These are phyloP conservation scores for Leptinotarsa juncta DNA, from an alignment of 2,888 invertebrate species.

Conservation along the genomic window DNA sequence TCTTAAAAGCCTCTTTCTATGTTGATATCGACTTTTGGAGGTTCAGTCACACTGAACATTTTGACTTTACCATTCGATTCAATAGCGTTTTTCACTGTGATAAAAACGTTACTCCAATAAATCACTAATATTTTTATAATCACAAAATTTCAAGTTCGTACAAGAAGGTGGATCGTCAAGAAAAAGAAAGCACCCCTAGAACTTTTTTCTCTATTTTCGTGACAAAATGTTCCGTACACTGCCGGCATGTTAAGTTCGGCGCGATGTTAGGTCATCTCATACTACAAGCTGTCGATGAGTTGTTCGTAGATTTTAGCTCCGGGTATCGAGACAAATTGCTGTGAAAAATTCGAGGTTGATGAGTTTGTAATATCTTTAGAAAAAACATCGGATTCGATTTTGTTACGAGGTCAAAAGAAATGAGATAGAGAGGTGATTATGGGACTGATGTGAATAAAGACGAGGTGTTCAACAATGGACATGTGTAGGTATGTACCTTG, in stretches of 20 bases:
- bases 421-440: not conserved
- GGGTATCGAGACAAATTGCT: conserved; percentile 57
- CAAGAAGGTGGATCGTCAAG: not conserved
- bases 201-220: conserved; percentile 64
- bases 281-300: conserved; percentile 55
- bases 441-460: not conserved
- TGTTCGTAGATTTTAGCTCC: conserved; percentile 53
- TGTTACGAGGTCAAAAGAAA: not conserved
- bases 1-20: too few relatives aligned
- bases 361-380: conserved; percentile 40
- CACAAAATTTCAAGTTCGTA: not conserved
- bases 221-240: conserved; percentile 61
- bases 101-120: too few relatives aligned
- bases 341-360: conserved; percentile 43
- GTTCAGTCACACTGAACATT: too few relatives aligned
- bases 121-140: not conserved
- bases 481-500: too few relatives aligned
- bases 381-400: conserved; percentile 27
- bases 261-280: conserved; percentile 61
- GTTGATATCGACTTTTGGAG: too few relatives aligned
- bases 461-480: too few relatives aligned
- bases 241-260: conserved; percentile 61
- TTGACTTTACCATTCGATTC: too few relatives aligned
- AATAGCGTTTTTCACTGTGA: too few relatives aligned
- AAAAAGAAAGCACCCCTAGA: conserved; percentile 47